These are phyloP conservation scores for Piprites chloris DNA, from an alignment of 2,113 vertebrate genomes.

Conservation along the genomic window DNA sequence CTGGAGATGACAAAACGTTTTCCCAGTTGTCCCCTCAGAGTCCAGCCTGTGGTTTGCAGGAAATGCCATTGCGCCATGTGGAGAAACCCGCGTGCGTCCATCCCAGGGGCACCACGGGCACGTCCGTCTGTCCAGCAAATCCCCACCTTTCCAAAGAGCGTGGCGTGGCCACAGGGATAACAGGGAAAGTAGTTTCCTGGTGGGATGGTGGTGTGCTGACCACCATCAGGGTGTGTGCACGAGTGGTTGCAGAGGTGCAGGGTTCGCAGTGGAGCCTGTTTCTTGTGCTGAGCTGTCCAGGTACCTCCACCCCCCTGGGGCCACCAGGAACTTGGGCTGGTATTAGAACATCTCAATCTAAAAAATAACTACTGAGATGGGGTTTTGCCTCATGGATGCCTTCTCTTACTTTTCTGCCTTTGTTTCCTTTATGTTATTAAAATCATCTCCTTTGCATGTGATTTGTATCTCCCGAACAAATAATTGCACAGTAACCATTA, in stretches of 20 bases:
- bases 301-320: not conserved
- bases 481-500: not conserved
- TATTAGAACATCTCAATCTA: not conserved
- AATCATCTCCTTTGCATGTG: not conserved
- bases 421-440: not conserved
- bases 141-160: not conserved
- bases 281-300: not conserved
- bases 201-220: not conserved
- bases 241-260: not conserved
- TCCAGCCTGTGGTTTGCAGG: not conserved
- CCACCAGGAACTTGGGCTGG: not conserved
- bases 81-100: not conserved
- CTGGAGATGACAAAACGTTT: not conserved
- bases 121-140: accelerated
- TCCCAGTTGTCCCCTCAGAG: not conserved
- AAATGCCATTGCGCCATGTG: not conserved
- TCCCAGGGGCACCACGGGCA: accelerated
- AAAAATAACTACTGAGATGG: not conserved
- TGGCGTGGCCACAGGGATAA: not conserved
- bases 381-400: not conserved
- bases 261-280: not conserved
- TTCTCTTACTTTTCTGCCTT: not conserved
- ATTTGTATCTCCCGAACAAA: not conserved
- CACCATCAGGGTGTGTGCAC: not conserved
- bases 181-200: not conserved